phyloP scores from a whole-genome alignment of 2,888 invertebrate genomes.

The Thelaira solivaga region DNA sequence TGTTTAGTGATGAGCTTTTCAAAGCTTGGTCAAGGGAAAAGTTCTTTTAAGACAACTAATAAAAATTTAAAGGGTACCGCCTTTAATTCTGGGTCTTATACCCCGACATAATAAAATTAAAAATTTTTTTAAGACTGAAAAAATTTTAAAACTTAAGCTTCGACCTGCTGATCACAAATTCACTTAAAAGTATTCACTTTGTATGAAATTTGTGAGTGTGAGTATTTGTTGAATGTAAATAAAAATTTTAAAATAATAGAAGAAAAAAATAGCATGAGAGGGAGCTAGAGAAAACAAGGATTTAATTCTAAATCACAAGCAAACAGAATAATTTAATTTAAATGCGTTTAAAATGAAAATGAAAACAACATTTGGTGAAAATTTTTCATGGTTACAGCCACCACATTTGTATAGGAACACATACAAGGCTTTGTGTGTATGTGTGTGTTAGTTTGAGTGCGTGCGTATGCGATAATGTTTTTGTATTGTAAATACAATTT shows the following conservation, averaged over 20 bases:
- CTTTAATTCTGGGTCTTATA: no score
- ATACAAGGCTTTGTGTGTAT: neutral
- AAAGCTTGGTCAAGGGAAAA: no score
- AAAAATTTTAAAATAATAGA: conserved; percentile 9
- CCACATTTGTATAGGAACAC: neutral
- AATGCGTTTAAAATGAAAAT: conserved; percentile 44
- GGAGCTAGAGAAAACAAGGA: no score
- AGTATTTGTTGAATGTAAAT: conserved; percentile 19
- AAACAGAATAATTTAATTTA: conserved; percentile 46
- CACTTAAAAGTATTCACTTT: neutral
- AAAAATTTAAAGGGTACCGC: no score
- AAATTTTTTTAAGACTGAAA: no score
- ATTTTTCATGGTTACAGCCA: conserved; percentile 25
- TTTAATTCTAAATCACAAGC: conserved; percentile 45
- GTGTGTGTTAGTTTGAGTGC: no score
- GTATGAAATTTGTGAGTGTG: neutral
- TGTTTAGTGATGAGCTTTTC: no score
- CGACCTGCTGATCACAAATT: neutral
- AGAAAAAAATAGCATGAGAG: neutral
- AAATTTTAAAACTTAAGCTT: no score
- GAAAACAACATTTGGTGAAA: conserved; percentile 28
- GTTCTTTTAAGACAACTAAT: no score
- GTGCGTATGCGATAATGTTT: no score
- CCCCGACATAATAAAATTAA: no score
- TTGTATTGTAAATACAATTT: no score